These are phyloP conservation scores for Piaya cayana DNA, from an alignment of 2,113 vertebrate genomes.

Conservation along the genomic window DNA sequence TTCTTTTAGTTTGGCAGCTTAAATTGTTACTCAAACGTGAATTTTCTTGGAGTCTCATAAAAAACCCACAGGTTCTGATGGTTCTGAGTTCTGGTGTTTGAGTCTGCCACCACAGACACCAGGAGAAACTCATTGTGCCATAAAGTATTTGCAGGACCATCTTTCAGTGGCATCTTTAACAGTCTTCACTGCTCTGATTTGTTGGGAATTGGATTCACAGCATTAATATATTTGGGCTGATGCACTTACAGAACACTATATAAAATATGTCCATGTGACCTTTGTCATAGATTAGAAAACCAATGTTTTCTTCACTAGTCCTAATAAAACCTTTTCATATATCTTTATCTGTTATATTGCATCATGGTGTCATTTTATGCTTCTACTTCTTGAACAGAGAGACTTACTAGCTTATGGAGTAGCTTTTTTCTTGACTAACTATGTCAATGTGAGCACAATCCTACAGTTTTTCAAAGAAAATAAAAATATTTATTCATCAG, in stretches of 20 bases:
- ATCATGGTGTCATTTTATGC: not conserved
- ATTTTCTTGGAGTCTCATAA: not conserved
- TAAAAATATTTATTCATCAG: not conserved
- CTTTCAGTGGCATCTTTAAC: not conserved
- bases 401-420: not conserved
- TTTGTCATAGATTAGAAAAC: not conserved
- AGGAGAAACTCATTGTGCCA: not conserved
- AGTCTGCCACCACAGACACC: not conserved
- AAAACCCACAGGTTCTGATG: not conserved
- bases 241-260: not conserved
- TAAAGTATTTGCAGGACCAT: not conserved
- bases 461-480: not conserved
- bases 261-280: not conserved
- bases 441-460: not conserved
- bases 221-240: not conserved
- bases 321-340: not conserved
- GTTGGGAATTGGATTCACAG: not conserved
- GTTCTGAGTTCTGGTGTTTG: not conserved
- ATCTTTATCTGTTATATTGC: not conserved
- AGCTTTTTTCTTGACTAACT: not conserved
- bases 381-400: not conserved
- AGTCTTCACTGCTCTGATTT: not conserved
- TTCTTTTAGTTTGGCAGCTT: not conserved
- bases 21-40: not conserved
- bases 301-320: not conserved